Percentiles rank a stretch among this genome's conserved stretches.
Evolutionary conservation across 2,797 vertebrate species (phyloP).

Genomic region (Squalus acanthias): DNA sequence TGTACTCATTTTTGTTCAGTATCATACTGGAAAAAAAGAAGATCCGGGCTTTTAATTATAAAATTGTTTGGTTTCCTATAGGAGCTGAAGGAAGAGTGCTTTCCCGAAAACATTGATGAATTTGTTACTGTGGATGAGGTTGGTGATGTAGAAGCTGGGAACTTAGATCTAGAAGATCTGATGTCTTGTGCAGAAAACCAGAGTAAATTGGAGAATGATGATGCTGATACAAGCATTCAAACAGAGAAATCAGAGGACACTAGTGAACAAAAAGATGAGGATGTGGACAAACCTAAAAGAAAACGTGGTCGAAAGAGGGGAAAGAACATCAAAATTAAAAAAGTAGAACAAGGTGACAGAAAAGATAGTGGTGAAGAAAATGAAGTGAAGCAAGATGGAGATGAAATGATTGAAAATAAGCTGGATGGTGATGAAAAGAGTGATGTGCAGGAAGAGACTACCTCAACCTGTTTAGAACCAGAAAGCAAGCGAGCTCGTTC

Average conservation of each 20-base stretch:
- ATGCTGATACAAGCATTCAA: conserved; percentile 52
- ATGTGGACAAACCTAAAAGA: conserved; percentile 71
- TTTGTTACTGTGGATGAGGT: conserved; percentile 90
- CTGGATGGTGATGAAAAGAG: neutral
- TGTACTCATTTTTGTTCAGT: neutral
- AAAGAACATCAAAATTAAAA: conserved; percentile 39
- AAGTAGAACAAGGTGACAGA: conserved; percentile 7
- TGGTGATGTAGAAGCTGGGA: conserved; percentile 72
- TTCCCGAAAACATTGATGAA: conserved; percentile 83
- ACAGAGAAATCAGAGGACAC: conserved; percentile 56
- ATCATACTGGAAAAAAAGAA: neutral
- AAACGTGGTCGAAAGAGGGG: conserved; percentile 71
- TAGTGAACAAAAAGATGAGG: conserved; percentile 59
- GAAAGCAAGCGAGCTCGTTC: conserved; percentile 48
- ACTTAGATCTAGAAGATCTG: conserved; percentile 40
- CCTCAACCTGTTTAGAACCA: conserved; percentile 46
- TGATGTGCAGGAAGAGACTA: conserved; percentile 44
- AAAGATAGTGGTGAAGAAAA: conserved; percentile 24
- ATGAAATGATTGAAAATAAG: conserved; percentile 24
- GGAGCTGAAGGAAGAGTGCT: conserved; percentile 58
- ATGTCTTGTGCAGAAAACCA: conserved; percentile 45
- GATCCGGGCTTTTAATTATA: neutral
- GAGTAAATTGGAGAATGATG: conserved; percentile 50
- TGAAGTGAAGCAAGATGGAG: neutral
- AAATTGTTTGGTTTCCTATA: conserved; percentile 21